These are phyloP conservation scores for Platalea minor DNA, from an alignment of 2,797 vertebrate genomes.

Conservation along the genomic window DNA sequence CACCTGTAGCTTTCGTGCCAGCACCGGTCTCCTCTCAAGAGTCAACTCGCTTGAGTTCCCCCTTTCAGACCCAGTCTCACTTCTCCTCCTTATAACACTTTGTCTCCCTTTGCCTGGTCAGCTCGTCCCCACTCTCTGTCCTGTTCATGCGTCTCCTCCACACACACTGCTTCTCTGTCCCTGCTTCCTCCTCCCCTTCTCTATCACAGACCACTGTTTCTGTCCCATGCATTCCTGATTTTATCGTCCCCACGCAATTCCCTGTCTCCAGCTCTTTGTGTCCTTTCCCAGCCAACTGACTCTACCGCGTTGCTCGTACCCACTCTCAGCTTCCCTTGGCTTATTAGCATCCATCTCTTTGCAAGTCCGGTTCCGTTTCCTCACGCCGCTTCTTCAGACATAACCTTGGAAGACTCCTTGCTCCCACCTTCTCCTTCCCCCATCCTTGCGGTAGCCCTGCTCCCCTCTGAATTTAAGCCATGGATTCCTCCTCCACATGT, in stretches of 20 bases:
- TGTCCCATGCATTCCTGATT: not conserved
- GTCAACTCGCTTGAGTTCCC: not conserved
- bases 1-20: not conserved
- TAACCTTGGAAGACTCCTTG: not conserved
- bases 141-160: not conserved
- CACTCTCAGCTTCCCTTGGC: not conserved
- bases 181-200: not conserved
- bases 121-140: not conserved
- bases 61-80: not conserved
- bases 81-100: not conserved
- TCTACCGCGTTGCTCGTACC: accelerated
- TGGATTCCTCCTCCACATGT: not conserved
- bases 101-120: not conserved
- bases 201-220: not conserved
- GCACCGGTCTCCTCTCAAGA: not conserved
- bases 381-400: accelerated
- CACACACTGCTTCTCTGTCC: not conserved
- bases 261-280: not conserved
- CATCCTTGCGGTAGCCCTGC: not conserved
- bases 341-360: not conserved
- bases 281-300: not conserved
- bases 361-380: not conserved
- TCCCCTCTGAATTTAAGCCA: not conserved
- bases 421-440: not conserved
- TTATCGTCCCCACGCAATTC: not conserved